Percentiles rank a stretch among this genome's conserved stretches.
Conservation (phyloP, 2,797 vertebrate genomes). For the Falco rusticolus region DNA sequence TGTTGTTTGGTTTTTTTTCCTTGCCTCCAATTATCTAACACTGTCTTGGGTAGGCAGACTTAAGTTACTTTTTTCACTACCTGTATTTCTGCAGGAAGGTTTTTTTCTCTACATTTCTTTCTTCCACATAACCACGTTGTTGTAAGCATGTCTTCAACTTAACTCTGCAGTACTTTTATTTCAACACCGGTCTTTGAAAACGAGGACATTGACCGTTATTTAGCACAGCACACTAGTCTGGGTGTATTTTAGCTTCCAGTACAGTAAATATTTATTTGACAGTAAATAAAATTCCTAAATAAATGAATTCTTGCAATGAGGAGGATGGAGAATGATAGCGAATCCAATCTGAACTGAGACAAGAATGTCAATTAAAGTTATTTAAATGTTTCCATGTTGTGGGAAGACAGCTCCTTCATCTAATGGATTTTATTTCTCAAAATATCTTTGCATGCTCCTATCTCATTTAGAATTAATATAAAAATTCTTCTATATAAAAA, state of each 20-base stretch:
- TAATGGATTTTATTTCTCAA: background rate
- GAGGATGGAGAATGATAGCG: background rate
- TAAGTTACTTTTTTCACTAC: background rate
- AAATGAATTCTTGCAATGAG: background rate
- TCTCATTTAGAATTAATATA: background rate
- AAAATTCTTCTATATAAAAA: background rate
- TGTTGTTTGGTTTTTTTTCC: background rate
- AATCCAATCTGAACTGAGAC: background rate
- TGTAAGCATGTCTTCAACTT: background rate
- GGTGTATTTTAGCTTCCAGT: background rate
- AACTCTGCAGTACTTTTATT: background rate
- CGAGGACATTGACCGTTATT: background rate
- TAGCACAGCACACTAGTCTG: background rate
- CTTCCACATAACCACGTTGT: background rate
- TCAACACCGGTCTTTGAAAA: background rate
- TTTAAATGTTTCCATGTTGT: background rate
- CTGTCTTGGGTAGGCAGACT: background rate
- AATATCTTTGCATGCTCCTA: background rate
- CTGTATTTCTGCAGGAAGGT: background rate
- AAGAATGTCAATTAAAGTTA: background rate
- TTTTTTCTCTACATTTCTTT: background rate
- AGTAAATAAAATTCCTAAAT: background rate
- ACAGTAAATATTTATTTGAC: background rate
- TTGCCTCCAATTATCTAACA: slow-evolving; percentile 20
- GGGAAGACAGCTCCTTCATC: background rate